These are phyloP conservation scores for Sturmia bella DNA, from an alignment of 2,888 invertebrate genomes.

Conservation along the genomic window DNA sequence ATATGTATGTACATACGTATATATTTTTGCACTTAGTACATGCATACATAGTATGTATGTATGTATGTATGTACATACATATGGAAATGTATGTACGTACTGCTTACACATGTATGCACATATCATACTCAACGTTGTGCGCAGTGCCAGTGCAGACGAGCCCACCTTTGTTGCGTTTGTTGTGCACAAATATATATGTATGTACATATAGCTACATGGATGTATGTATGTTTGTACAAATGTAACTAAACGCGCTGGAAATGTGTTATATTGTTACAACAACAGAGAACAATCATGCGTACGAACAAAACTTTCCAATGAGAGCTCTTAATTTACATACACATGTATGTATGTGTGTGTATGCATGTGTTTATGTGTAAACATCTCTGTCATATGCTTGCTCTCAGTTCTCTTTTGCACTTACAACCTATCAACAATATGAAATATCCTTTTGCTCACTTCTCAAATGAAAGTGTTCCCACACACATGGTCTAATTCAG, in stretches of 20 bases:
- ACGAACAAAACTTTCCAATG: constrained; percentile 1
- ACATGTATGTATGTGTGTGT: too few relatives aligned
- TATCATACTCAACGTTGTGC: not conserved
- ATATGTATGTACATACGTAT: not conserved
- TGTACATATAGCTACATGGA: not conserved
- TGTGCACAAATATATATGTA: constrained; percentile 13
- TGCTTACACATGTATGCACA: not conserved
- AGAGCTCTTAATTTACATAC: not conserved
- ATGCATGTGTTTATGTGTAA: not conserved
- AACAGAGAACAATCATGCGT: not conserved
- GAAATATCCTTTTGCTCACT: not conserved
- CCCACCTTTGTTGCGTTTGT: constrained; percentile 57
- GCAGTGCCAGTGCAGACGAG: constrained; percentile 53
- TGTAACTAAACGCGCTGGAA: not conserved
- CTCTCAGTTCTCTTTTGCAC: not conserved
- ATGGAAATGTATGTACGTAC: not conserved
- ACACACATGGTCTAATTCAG: constrained; percentile 8
- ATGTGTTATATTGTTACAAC: not conserved
- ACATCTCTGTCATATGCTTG: not conserved
- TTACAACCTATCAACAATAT: too few relatives aligned
- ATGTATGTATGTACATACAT: not conserved
- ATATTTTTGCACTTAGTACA: not conserved
- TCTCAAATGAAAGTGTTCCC: not conserved
- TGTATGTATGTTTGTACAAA: not conserved
- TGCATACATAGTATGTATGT: not conserved